Percentiles rank a stretch among this genome's conserved stretches.
Evolutionary conservation across 2,113 vertebrate genomes (phyloP).

Genomic region (Colossoma macropomum): DNA sequence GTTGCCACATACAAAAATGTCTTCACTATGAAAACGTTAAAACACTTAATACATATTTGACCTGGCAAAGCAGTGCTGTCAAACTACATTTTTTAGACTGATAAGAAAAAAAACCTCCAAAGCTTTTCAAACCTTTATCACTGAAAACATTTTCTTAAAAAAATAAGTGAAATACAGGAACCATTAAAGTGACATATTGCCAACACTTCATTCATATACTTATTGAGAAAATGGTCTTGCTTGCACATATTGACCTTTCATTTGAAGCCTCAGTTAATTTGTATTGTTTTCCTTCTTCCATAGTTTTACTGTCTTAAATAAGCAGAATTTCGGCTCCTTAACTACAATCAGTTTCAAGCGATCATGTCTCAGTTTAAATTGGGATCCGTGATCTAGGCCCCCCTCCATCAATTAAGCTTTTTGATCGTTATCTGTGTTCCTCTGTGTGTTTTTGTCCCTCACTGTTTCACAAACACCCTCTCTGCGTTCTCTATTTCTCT

Average conservation of each 20-base stretch:
- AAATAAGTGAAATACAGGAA: background rate
- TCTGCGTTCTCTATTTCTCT: constrained; percentile 63
- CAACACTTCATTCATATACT: background rate
- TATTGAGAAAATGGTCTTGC: background rate
- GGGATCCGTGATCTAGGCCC: constrained; percentile 59
- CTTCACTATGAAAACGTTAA: background rate
- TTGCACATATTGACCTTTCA: background rate
- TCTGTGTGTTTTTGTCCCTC: constrained; percentile 61
- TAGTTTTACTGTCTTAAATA: background rate
- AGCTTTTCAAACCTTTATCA: background rate
- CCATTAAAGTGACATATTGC: background rate
- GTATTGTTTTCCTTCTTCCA: background rate
- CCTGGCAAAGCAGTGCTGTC: background rate
- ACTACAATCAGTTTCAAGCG: background rate
- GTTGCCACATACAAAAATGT: background rate
- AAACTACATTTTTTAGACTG: background rate
- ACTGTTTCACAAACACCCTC: constrained; percentile 64
- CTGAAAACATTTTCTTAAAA: background rate
- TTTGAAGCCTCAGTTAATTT: background rate
- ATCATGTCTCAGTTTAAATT: background rate
- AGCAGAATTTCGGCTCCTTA: background rate
- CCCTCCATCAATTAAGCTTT: constrained; percentile 50
- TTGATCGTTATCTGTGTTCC: constrained; percentile 63
- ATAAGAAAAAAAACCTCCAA: background rate
- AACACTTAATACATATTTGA: background rate